Conservation (phyloP, 2,888 invertebrate species). For the Agrochola litura region DNA sequence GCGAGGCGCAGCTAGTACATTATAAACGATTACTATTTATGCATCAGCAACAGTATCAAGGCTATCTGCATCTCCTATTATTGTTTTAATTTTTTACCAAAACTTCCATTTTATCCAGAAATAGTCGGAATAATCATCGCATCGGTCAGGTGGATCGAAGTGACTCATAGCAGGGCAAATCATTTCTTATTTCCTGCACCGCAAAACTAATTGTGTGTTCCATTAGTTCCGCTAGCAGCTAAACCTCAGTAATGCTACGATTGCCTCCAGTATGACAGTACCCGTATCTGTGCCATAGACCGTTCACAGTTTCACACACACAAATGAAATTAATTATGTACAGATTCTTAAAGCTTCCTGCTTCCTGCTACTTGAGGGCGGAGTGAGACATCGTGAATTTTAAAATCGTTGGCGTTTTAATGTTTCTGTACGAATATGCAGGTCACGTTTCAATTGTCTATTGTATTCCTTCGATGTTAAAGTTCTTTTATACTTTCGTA, state of each 20-base stretch:
- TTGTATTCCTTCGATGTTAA: slow-evolving; percentile 55
- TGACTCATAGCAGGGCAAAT: slow-evolving; percentile 84
- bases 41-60: slow-evolving; percentile 56
- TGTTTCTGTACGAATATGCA: slow-evolving; percentile 61
- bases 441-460: slow-evolving; percentile 69
- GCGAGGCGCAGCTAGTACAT: no score
- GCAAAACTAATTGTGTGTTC: slow-evolving; percentile 82
- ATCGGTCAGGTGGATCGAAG: slow-evolving; percentile 77
- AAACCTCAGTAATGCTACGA: slow-evolving; percentile 77
- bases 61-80: slow-evolving; percentile 44
- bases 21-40: slow-evolving; percentile 40
- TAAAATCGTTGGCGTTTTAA: slow-evolving; percentile 57
- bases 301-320: slow-evolving; percentile 56
- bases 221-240: slow-evolving; percentile 86
- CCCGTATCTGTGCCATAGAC: slow-evolving; percentile 60
- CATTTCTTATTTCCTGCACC: slow-evolving; percentile 85
- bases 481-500: slow-evolving; percentile 35
- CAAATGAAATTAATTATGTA: slow-evolving; percentile 60
- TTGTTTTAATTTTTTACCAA: slow-evolving; percentile 48
- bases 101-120: slow-evolving; percentile 67
- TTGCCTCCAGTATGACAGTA: slow-evolving; percentile 71
- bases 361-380: slow-evolving; percentile 70
- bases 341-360: slow-evolving; percentile 70
- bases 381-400: slow-evolving; percentile 59
- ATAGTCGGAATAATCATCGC: slow-evolving; percentile 74